Evolutionary conservation across 2,797 vertebrate species (phyloP).

Genomic region (Acipenser ruthenus): DNA sequence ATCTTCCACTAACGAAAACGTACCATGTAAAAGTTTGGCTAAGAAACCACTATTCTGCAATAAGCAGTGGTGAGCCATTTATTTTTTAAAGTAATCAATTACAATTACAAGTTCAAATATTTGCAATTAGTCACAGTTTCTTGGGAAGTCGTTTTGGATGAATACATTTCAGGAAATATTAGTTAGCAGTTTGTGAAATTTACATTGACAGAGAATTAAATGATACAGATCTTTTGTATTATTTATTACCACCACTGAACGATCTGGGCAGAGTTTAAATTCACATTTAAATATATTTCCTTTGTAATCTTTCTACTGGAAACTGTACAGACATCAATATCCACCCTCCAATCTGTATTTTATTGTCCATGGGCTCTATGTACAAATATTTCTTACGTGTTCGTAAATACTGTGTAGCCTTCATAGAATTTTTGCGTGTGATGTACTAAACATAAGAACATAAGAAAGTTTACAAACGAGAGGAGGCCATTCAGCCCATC

Average conservation of each 20-base stretch:
- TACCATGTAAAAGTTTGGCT: slow-evolving; percentile 33
- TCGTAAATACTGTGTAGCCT: too few species aligned
- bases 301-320: neutral
- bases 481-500: too few species aligned
- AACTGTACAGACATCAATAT: neutral
- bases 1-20: slow-evolving; percentile 37
- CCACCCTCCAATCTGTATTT: too few species aligned
- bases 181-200: slow-evolving; percentile 29
- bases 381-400: too few species aligned
- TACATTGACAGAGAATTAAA: slow-evolving; percentile 22
- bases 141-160: slow-evolving; percentile 30
- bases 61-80: too few species aligned
- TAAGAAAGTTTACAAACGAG: too few species aligned
- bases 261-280: slow-evolving; percentile 32
- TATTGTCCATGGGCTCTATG: too few species aligned
- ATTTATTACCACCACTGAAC: slow-evolving; percentile 32
- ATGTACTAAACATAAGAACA: too few species aligned
- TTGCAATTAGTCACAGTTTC: slow-evolving; percentile 35
- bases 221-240: slow-evolving; percentile 34
- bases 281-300: slow-evolving; percentile 27
- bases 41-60: neutral
- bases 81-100: slow-evolving; percentile 16
- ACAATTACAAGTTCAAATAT: slow-evolving; percentile 29
- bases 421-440: too few species aligned
- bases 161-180: slow-evolving; percentile 24